phyloP scores from a whole-genome alignment of 2,113 vertebrate species.

The Atrichornis clamosus region DNA sequence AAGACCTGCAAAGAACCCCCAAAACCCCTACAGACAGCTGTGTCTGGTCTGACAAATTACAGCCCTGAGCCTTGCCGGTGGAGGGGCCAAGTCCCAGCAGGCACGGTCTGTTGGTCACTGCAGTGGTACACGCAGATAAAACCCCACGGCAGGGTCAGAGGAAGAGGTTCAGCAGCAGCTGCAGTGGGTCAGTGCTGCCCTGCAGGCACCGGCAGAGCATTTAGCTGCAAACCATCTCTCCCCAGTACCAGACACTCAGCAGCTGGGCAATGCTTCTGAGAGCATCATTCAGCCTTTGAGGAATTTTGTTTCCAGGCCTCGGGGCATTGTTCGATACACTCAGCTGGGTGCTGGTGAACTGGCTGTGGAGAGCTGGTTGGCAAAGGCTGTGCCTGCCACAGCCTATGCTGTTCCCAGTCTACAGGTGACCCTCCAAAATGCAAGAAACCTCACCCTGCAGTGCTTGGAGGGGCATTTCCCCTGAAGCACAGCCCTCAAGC shows the following conservation, averaged over 20 bases:
- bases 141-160: background rate
- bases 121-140: fast-evolving
- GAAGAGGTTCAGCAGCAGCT: background rate
- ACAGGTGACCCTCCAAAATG: background rate
- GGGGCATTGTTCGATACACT: fast-evolving
- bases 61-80: fast-evolving
- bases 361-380: background rate
- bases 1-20: background rate
- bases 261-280: background rate
- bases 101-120: background rate
- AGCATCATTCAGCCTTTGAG: background rate
- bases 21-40: background rate
- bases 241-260: background rate
- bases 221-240: background rate
- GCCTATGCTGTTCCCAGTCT: fast-evolving
- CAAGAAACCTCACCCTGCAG: background rate
- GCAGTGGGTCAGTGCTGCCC: background rate
- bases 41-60: background rate
- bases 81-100: background rate
- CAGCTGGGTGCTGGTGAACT: background rate
- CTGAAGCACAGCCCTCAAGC: background rate
- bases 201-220: background rate
- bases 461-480: background rate
- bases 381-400: background rate
- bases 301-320: background rate